Percentiles rank a stretch among this genome's conserved stretches.
phyloP scores from a whole-genome alignment of 2,888 invertebrate genomes.

The Calameuta pallipes region DNA sequence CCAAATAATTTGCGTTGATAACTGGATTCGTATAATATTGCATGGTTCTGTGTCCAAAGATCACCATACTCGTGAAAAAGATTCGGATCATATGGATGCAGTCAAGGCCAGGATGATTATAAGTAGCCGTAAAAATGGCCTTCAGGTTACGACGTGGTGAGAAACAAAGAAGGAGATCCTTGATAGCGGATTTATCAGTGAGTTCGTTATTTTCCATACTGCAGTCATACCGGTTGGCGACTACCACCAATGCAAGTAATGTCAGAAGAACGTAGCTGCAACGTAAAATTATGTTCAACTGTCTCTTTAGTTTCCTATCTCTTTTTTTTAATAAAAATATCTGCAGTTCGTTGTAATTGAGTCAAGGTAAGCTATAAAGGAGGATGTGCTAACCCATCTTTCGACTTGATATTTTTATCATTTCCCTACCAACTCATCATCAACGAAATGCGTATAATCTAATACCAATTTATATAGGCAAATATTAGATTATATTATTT shows the following conservation, averaged over 20 bases:
- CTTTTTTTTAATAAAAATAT: too few relatives aligned
- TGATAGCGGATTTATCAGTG: background rate
- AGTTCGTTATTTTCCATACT: slow-evolving; percentile 11
- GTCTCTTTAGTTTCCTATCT: too few relatives aligned
- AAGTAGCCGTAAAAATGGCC: slow-evolving; percentile 35
- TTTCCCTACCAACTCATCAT: too few relatives aligned
- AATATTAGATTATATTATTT: too few relatives aligned
- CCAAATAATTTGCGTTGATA: slow-evolving; percentile 36
- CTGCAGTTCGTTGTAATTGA: too few relatives aligned
- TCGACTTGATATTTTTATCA: too few relatives aligned
- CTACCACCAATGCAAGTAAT: slow-evolving; percentile 29
- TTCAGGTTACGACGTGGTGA: slow-evolving; percentile 46
- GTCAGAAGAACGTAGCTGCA: slow-evolving; percentile 29
- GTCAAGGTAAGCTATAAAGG: too few relatives aligned
- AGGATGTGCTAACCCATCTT: too few relatives aligned
- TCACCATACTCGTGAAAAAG: slow-evolving; percentile 34
- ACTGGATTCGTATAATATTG: slow-evolving; percentile 38
- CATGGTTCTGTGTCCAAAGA: slow-evolving; percentile 45
- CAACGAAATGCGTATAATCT: too few relatives aligned
- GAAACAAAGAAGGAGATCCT: slow-evolving; percentile 46
- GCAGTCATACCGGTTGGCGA: slow-evolving; percentile 36
- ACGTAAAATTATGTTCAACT: slow-evolving; percentile 5
- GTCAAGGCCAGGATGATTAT: slow-evolving; percentile 46
- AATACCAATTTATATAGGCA: too few relatives aligned
- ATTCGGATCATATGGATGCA: slow-evolving; percentile 46